Conservation (phyloP, 2,888 invertebrate species). For the Lasioglossum lativentre region DNA sequence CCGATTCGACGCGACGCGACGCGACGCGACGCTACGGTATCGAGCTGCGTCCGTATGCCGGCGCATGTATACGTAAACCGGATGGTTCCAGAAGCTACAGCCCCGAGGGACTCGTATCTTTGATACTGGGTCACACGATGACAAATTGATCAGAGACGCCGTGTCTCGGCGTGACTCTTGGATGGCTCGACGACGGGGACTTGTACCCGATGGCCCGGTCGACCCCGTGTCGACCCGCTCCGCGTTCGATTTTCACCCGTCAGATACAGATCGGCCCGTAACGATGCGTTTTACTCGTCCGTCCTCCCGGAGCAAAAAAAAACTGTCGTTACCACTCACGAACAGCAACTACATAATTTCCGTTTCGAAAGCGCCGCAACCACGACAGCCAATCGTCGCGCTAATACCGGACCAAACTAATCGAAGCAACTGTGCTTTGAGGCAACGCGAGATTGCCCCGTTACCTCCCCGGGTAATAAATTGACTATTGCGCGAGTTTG, state of each 20-base stretch:
- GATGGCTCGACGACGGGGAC: constrained; percentile 43
- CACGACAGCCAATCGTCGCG: neutral
- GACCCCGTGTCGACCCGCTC: neutral
- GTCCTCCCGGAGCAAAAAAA: neutral
- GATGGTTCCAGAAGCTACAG: constrained; percentile 61
- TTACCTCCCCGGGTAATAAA: neutral
- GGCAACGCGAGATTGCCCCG: neutral
- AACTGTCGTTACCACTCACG: constrained; percentile 11
- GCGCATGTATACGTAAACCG: constrained; percentile 33
- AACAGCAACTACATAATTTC: constrained; percentile 28
- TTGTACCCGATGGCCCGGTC: constrained; percentile 35
- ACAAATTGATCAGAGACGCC: constrained; percentile 72
- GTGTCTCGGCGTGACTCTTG: constrained; percentile 57
- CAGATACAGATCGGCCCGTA: constrained; percentile 21
- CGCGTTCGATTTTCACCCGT: constrained; percentile 50
- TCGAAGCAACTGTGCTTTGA: neutral
- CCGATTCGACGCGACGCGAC: neutral
- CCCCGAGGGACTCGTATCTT: constrained; percentile 70
- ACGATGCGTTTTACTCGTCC: neutral
- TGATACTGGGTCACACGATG: constrained; percentile 73
- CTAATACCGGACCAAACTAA: neutral
- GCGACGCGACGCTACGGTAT: neutral
- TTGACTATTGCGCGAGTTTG: neutral
- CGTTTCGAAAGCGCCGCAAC: neutral
- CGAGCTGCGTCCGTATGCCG: constrained; percentile 1